Evolutionary conservation across 1,140 invertebrate genomes (phyloP), one percentile per base, ranked within the genome.

Genomic region (Ceratina japonica): DNA sequence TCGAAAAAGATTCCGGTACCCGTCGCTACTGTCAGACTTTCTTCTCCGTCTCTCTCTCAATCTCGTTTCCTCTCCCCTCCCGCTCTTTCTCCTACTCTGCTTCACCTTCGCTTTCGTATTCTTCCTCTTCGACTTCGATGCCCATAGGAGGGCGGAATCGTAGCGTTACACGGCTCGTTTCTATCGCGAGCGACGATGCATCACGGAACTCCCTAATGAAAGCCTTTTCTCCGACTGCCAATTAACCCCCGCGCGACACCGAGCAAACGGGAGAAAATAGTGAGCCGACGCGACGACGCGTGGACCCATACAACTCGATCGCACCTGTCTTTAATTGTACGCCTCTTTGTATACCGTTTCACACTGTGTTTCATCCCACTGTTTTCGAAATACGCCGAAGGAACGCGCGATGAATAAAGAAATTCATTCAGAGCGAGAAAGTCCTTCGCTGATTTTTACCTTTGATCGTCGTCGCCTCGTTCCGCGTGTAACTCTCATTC

Each of bases 201-300:
- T 85, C 79, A 66, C 71, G 58, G 7, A 37, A 58, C 52, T 69
- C 75, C 58, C 82, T 85, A 85, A 85, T 85, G 83, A 84, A 85
- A 85, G 79, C 74, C 74, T 80, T 78, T 81, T 69, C 64, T 76
- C 69, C 78, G 37, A 75, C 66, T 73, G 54, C 75, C 71, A 85
- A 79, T 84, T 86, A 79, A 86, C 83, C 76, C 83, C 70, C 66
- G 76, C 80, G 75, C 73, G 84, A 85, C 72, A 85, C 74, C 65
- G 15, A 12, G 18, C 51, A 24, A 54, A 52, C 15, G 52, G 12
- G 58, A 52, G 62, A 66, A 61, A 73, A 72, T 52, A 59, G 15
- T 20, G 10, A 31, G 18, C 37, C 37, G 37, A 44, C 37, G 37
- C 8, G 51, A 77, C 59, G 54, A 77, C 59, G 54, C 56, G 58